These are phyloP conservation scores for Brachymystax lenok DNA, from an alignment of 2,797 vertebrate genomes.

Conservation along the genomic window DNA sequence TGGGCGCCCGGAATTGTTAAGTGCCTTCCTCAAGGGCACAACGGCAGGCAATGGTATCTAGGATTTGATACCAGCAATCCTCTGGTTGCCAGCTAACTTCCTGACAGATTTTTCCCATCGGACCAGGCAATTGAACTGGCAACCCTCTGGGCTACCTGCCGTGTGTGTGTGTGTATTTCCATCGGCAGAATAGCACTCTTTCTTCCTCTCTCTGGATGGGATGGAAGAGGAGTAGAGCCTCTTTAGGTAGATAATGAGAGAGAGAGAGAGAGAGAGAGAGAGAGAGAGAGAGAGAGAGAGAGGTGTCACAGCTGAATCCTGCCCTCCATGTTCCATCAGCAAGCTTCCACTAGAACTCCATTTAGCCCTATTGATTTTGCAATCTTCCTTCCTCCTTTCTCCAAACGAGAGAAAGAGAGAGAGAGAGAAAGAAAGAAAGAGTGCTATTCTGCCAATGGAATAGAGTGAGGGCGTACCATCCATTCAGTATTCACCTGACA, in stretches of 20 bases:
- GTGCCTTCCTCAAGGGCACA: no score
- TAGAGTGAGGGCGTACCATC: constrained; percentile 31
- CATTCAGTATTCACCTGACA: constrained; percentile 4
- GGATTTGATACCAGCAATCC: no score
- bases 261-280: constrained; percentile 17
- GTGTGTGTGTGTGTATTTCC: neutral
- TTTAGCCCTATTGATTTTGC: constrained; percentile 81
- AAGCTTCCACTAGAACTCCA: constrained; percentile 74
- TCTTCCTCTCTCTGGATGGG: neutral
- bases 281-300: constrained; percentile 20
- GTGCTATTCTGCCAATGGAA: constrained; percentile 40
- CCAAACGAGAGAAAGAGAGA: constrained; percentile 28
- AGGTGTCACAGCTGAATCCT: constrained; percentile 59
- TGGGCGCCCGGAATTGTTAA: no score
- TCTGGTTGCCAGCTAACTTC: no score
- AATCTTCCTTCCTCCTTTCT: constrained; percentile 63
- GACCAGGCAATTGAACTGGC: no score
- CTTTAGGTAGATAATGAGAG: neutral
- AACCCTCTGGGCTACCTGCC: no score
- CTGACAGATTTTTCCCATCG: no score
- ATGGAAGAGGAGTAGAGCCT: constrained; percentile 21
- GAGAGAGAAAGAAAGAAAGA: constrained; percentile 47
- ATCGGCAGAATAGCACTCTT: no score
- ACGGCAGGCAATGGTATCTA: no score
- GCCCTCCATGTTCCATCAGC: constrained; percentile 65